Percentiles rank a stretch among this genome's conserved stretches.
Evolutionary conservation across 2,888 invertebrate species (phyloP).

Genomic region (Tipula vernalis): DNA sequence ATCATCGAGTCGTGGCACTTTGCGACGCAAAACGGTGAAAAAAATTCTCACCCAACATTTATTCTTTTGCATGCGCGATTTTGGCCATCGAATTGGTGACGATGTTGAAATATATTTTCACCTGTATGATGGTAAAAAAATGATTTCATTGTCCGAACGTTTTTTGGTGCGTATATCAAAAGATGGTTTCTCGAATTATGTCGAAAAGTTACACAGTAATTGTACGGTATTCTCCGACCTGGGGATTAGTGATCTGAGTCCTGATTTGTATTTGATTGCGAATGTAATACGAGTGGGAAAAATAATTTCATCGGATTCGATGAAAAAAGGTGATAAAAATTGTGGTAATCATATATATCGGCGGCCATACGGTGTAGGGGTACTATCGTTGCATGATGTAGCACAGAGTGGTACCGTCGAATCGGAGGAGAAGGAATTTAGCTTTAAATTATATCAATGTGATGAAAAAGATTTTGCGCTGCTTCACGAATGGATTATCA

Average conservation of each 20-base stretch:
- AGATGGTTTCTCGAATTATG: constrained; percentile 80
- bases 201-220: constrained; percentile 75
- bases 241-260: constrained; percentile 61
- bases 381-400: constrained; percentile 59
- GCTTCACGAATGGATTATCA: constrained; percentile 78
- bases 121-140: constrained; percentile 62
- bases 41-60: constrained; percentile 57
- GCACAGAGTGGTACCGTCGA: constrained; percentile 39
- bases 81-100: constrained; percentile 77
- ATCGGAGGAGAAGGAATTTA: constrained; percentile 61
- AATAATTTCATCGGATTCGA: constrained; percentile 46
- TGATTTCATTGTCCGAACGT: constrained; percentile 73
- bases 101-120: constrained; percentile 82
- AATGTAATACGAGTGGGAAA: constrained; percentile 83
- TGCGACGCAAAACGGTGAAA: constrained; percentile 30
- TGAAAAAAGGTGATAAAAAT: constrained; percentile 31
- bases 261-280: constrained; percentile 78
- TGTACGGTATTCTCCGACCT: constrained; percentile 75
- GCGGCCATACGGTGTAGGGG: constrained; percentile 80
- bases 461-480: constrained; percentile 87
- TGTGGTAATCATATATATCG: constrained; percentile 39
- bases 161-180: constrained; percentile 81
- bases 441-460: constrained; percentile 69
- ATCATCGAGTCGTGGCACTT: constrained; percentile 40
- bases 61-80: constrained; percentile 78